Evolutionary conservation across 2,797 vertebrate genomes (phyloP).

Genomic region (Megaceryle alcyon): DNA sequence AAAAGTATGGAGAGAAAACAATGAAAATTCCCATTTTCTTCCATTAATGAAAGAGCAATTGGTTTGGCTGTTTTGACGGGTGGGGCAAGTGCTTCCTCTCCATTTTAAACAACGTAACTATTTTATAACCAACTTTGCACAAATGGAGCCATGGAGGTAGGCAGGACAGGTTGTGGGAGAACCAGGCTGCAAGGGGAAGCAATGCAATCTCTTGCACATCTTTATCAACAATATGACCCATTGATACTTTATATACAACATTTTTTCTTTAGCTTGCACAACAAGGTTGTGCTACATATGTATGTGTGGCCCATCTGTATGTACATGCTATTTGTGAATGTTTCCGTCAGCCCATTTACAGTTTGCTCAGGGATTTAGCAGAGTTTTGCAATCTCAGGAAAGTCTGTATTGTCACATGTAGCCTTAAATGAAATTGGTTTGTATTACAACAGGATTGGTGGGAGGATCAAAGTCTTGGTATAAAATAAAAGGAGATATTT

Average conservation of each 20-base stretch:
- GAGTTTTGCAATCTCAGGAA: not conserved
- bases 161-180: not conserved
- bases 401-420: not conserved
- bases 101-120: not conserved
- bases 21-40: not conserved
- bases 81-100: not conserved
- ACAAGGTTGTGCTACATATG: not conserved
- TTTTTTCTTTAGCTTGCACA: not conserved
- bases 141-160: not conserved
- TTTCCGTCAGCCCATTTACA: not conserved
- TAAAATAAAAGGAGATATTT: slow-evolving; percentile 41
- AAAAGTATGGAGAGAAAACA: not conserved
- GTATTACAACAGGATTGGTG: not conserved
- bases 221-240: not conserved
- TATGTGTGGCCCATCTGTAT: not conserved
- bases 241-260: not conserved
- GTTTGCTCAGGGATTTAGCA: not conserved
- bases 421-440: slow-evolving; percentile 1
- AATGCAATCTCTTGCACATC: not conserved
- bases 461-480: slow-evolving; percentile 39
- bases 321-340: accelerated
- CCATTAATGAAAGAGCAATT: not conserved
- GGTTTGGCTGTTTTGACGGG: not conserved
- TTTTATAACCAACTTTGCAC: not conserved
- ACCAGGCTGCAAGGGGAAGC: not conserved